Percentiles rank a stretch among this genome's conserved stretches.
Evolutionary conservation across 2,888 invertebrate species (phyloP).

Genomic region (Keiferia lycopersicella): DNA sequence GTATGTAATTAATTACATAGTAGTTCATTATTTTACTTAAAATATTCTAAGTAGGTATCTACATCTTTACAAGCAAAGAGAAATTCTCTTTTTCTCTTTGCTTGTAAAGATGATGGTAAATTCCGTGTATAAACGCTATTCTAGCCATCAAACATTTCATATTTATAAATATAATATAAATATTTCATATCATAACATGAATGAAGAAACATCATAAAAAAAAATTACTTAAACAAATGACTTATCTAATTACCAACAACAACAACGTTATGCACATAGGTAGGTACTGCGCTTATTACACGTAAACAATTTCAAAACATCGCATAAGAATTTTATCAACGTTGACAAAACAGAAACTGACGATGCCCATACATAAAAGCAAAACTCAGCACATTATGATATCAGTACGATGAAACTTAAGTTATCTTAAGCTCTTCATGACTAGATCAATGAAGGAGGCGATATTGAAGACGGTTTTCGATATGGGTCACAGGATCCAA

Average conservation of each 20-base stretch:
- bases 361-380: not conserved
- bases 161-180: too few relatives aligned
- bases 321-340: constrained; percentile 1
- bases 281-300: not conserved
- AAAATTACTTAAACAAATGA: not conserved
- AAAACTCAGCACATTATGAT: not conserved
- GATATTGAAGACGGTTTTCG: not conserved
- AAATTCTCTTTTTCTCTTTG: too few relatives aligned
- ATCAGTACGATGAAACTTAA: not conserved
- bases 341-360: not conserved
- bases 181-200: too few relatives aligned
- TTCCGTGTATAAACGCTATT: too few relatives aligned
- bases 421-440: not conserved
- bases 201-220: too few relatives aligned
- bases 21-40: too few relatives aligned
- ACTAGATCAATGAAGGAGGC: not conserved
- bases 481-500: constrained; percentile 4
- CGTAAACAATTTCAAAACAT: not conserved
- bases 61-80: too few relatives aligned
- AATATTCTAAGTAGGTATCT: too few relatives aligned
- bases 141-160: too few relatives aligned
- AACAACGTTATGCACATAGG: not conserved
- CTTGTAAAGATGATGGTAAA: too few relatives aligned
- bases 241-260: not conserved
- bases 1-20: too few relatives aligned